Base-by-base conservation (phyloP, 2,888 invertebrate species). In the Tipula confusa region DNA sequence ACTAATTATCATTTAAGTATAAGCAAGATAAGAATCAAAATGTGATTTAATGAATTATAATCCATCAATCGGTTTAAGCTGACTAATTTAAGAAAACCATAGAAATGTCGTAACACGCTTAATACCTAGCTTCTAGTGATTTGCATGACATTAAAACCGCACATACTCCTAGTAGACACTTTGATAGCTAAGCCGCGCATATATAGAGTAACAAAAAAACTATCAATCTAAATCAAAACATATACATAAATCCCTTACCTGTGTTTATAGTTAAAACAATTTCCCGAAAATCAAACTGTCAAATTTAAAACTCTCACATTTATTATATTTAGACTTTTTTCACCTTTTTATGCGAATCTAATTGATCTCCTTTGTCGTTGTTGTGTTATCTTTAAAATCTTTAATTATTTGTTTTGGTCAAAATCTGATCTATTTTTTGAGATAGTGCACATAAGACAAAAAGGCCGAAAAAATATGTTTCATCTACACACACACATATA, bases 321-420 rank as follows among this genome's bases (percentile, higher is more conserved):
- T n/a, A n/a, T n/a, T n/a, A n/a, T n/a, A n/a, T n/a, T n/a, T n/a
- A n/a, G n/a, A 48, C 9, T 18, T 38, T n/a, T 48, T 48, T 48
- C 4, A 43, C 7, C 11, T 43, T 24, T 64, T 24, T 64, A 64
- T 64, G 64, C 64, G 64, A 64, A 64, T 64, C 64, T 64, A 64
- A 64, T 64, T 64, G 64, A 64, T 64, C 64, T 64, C 24, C 64
- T 13, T n/a, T 9, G 31, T 31, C 31, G 31, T 5, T n/a, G n/a
- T 31, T 13, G 24, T 24, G 2, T 64, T 64, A 64, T 64, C 64
- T 64, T 64, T 4, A 24, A 64, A 64, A 64, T 64, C 64, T 64
- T 64, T 64, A 64, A 64, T 64, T 64, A 64, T 64, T 64, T 64
- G 64, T 64, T 64, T 64, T 64, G 64, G 64, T 64, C 64, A 64